Evolutionary conservation across 1,140 invertebrate species (phyloP), one percentile per base, ranked within the genome.

Genomic region (Triops longicaudatus): DNA sequence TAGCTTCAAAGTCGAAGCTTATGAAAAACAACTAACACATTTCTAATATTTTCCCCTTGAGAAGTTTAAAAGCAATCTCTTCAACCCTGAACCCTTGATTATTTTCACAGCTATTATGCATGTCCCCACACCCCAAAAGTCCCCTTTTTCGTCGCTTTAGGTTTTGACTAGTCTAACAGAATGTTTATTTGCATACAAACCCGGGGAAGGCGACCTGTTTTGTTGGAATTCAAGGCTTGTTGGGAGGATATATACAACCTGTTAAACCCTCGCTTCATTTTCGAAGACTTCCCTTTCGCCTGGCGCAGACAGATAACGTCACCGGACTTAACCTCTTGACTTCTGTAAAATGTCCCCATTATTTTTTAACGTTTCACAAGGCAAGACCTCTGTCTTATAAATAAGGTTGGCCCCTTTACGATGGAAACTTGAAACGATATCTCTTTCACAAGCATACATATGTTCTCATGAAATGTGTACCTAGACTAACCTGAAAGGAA

Each of bases 251-350:
- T 63, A 63, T 63, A 63, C 50, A 63, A 63, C 50, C 50, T 63
- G 50, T 63, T 63, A 22, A 63, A 63, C 50, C 14, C 50, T 9
- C 50, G n/a, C 50, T 63, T 22, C 14, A 22, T 63, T 63, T 63
- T 63, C 50, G 6, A 22, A 63, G 22, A 17, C 50, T 63, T 63
- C 22, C 50, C 50, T 10, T 63, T 63, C 50, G 50, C 50, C 50
- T 63, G 44, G 50, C 50, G 50, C 50, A 63, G 50, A 63, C 22
- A 63, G 50, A 63, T 63, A 63, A 63, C 50, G 50, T 63, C 50
- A 63, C 50, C 50, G 50, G 50, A 63, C 17, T 63, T 63, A 63
- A 63, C 50, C 50, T 63, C 50, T 63, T 37, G 50, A 22, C 50
- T 63, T 63, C 50, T 22, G 14, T 11, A 22, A 63, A 22, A 63